A percentile compares a stretch with the other conserved stretches of the same genome.
Conservation (phyloP, 2,113 vertebrate genomes). For the Ardeotis arabs region DNA sequence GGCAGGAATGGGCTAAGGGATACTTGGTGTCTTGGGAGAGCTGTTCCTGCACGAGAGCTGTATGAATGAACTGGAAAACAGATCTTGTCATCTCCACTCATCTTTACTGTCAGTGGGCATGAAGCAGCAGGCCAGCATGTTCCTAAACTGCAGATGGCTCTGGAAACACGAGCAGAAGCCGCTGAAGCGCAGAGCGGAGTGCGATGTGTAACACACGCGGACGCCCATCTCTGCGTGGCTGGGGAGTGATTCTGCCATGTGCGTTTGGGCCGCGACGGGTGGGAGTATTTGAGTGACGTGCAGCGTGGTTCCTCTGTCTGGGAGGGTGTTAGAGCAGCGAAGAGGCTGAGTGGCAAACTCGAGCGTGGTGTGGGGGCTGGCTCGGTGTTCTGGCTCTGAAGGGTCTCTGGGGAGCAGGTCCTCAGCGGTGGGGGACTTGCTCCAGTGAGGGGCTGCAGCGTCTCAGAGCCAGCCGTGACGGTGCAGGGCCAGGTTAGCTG, state of each 20-base stretch:
- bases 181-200: neutral
- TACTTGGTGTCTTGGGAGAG: neutral
- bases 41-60: neutral
- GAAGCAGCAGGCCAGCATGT: neutral
- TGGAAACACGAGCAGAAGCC: neutral
- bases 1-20: neutral
- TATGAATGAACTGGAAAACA: neutral
- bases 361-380: neutral
- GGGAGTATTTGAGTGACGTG: neutral
- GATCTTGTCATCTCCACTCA: neutral
- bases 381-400: neutral
- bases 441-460: neutral
- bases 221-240: neutral
- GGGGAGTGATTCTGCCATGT: neutral
- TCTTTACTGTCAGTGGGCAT: neutral
- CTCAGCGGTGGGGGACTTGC: neutral
- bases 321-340: neutral
- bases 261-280: neutral
- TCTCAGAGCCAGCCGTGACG: accelerated
- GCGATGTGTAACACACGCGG: neutral
- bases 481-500: neutral
- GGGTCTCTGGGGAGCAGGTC: neutral
- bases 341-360: neutral
- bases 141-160: neutral
- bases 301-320: neutral